Percentiles rank a stretch among this genome's conserved stretches.
These are phyloP conservation scores for Dione juno DNA, from an alignment of 2,888 invertebrate genomes.

Conservation along the genomic window DNA sequence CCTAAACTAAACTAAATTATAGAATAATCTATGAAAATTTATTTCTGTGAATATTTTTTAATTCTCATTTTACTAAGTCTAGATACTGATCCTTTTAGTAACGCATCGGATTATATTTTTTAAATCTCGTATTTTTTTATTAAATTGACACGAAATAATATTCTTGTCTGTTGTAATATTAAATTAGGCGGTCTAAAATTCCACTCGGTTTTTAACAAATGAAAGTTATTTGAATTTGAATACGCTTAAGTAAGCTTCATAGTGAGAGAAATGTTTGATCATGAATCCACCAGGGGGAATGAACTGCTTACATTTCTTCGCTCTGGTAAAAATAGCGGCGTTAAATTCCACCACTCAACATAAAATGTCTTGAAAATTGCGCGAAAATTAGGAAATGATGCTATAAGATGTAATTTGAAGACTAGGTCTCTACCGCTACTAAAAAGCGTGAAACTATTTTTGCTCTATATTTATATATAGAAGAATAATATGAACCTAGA, in stretches of 20 bases:
- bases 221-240: slow-evolving; percentile 7
- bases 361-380: no score
- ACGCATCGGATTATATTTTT: slow-evolving; percentile 19
- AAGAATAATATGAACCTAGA: no score
- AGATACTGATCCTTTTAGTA: not conserved
- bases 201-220: not conserved
- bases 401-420: no score
- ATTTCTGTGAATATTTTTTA: not conserved
- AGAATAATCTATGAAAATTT: no score
- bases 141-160: slow-evolving; percentile 10
- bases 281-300: no score
- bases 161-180: slow-evolving; percentile 14
- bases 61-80: not conserved
- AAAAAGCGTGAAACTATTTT: not conserved
- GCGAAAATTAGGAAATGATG: no score
- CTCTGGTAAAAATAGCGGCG: not conserved
- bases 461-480: no score
- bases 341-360: no score
- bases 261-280: not conserved
- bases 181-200: slow-evolving; percentile 18
- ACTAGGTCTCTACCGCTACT: no score
- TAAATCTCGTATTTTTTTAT: slow-evolving; percentile 16
- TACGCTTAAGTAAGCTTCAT: not conserved
- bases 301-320: not conserved
- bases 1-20: no score